Evolutionary conservation across 1,140 invertebrate genomes (phyloP).

Genomic region (Oncopeltus fasciatus): DNA sequence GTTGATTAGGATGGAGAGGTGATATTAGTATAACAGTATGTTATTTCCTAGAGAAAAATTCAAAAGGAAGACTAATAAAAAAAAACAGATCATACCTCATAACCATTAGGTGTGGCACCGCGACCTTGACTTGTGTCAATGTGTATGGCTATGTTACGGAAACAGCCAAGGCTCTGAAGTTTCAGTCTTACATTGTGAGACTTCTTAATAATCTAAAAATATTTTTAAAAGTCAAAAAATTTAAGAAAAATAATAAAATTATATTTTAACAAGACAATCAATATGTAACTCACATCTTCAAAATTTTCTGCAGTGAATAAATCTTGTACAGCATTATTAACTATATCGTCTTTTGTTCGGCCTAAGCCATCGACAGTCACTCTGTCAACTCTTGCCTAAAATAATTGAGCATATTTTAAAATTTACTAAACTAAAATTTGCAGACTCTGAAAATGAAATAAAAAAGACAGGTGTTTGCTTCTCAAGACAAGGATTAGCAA

Average conservation of each 20-base stretch:
- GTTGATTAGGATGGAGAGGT: too few relatives aligned
- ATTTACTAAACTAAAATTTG: too few relatives aligned
- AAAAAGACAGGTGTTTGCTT: too few relatives aligned
- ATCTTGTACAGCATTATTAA: slow-evolving; percentile 52
- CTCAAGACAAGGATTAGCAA: too few relatives aligned
- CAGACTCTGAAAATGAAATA: too few relatives aligned
- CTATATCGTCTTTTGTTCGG: slow-evolving; percentile 71
- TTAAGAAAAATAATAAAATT: background rate
- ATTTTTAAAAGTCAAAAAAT: background rate
- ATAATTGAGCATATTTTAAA: too few relatives aligned
- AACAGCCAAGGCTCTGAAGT: slow-evolving; percentile 65
- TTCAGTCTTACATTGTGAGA: slow-evolving; percentile 42
- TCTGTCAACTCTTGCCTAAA: slow-evolving; percentile 61
- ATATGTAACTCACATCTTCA: slow-evolving; percentile 29
- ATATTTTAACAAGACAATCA: background rate
- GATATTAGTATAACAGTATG: too few relatives aligned
- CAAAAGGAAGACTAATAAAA: too few relatives aligned
- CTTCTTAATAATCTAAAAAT: slow-evolving; percentile 24
- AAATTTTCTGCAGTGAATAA: slow-evolving; percentile 51
- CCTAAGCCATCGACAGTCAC: slow-evolving; percentile 63
- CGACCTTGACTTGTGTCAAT: slow-evolving; percentile 69
- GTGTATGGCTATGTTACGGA: slow-evolving; percentile 59
- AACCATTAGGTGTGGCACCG: slow-evolving; percentile 52
- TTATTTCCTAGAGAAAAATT: too few relatives aligned
- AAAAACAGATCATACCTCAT: slow-evolving; percentile 65